Base-by-base conservation (phyloP, 2,797 vertebrate species). In the Aplochiton taeniatus region DNA sequence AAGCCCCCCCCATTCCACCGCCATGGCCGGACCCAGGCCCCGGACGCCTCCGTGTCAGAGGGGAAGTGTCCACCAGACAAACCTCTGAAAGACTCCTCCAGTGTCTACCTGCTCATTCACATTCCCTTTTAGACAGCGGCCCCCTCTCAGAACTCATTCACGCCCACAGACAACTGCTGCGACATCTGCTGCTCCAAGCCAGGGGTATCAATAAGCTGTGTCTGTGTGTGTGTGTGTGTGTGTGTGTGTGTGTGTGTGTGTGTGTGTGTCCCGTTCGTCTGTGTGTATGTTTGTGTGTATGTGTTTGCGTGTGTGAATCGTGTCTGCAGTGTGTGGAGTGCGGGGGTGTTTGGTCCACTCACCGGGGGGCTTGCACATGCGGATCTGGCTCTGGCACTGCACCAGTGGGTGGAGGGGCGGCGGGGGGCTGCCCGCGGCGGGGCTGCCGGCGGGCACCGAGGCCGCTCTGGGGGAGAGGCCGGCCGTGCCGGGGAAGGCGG, bases 331-430 rank as follows among this genome's bases (percentile, higher is more conserved):
- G 71, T 76, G 72, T 68, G 72, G 12, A 4, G 63, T 44, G 45
- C 65, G 60, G 51, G 51, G 44, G 55, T 31, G 68, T 31, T 58
- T 17, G 42, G 73, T 68, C 69, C 72, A 87, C 95, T 96, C 75
- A 97, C 96, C 96, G 0, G 87, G 87, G 78, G 96, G 95, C 79
- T 95, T 98, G 91, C 94, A 96, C 92, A 94, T 93, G 75, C 94
- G 94, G 83, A 94, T 94, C 91, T 96, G 96, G 85, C 95, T 97
- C 90, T 96, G 93, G 85, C 94, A 96, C 90, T 94, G 95, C 76
- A 95, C 91, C 19, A 96, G 87, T 1, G 84, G 93, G 78, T 94
- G 94, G 74, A 95, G 90, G 74, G 83, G 63, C 41, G 92, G 78
- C 1, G 85, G 83, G 77, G 86, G 89, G 69, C 69, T 80, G 19